Conservation (phyloP, 2,888 invertebrate species). For the Nesidiocoris tenuis region DNA sequence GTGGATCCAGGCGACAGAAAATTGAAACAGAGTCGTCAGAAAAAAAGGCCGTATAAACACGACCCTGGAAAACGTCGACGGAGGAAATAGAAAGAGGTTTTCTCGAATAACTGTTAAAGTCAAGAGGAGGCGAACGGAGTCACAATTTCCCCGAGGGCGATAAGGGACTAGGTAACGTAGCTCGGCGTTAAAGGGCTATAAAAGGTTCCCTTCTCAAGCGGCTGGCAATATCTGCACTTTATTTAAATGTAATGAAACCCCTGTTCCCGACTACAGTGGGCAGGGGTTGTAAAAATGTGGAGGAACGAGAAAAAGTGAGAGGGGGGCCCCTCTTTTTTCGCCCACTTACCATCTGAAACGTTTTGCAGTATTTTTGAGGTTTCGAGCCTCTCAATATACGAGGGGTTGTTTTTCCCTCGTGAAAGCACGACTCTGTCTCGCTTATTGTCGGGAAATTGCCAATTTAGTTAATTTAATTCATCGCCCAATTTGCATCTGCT, state of each 20-base stretch:
- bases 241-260: slow-evolving; percentile 42
- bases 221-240: slow-evolving; percentile 38
- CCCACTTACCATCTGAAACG: slow-evolving; percentile 3
- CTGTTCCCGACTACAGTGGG: neutral
- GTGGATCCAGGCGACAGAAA: slow-evolving; percentile 4
- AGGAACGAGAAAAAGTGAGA: neutral
- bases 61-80: slow-evolving; percentile 11
- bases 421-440: no score
- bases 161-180: slow-evolving; percentile 13
- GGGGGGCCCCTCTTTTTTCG: neutral
- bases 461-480: no score
- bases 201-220: slow-evolving; percentile 20
- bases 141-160: slow-evolving; percentile 36
- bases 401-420: no score
- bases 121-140: slow-evolving; percentile 21
- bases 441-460: no score
- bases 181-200: slow-evolving; percentile 29
- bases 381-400: no score
- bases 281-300: slow-evolving; percentile 31
- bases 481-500: no score
- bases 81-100: slow-evolving; percentile 31
- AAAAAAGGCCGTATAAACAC: slow-evolving; percentile 31
- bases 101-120: slow-evolving; percentile 36
- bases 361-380: no score
- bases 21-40: slow-evolving; percentile 42